These are phyloP conservation scores for Myrmecobius fasciatus DNA, from an alignment of 2,113 vertebrate genomes.

Conservation along the genomic window DNA sequence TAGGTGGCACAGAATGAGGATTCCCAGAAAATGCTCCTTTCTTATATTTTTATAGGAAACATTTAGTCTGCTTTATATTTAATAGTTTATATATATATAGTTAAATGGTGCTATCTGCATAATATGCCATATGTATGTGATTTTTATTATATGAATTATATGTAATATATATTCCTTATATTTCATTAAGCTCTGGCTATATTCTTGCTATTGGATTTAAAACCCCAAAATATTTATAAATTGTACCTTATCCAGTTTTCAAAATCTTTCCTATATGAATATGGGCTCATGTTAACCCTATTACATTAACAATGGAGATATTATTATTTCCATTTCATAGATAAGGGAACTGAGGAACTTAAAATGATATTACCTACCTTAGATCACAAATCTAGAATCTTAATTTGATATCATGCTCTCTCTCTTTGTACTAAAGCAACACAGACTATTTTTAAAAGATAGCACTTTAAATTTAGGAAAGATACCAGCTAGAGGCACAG, in stretches of 20 bases:
- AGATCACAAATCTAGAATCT: neutral
- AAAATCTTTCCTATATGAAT: neutral
- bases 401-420: neutral
- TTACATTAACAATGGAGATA: neutral
- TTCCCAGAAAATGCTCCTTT: neutral
- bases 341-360: neutral
- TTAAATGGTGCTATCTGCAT: neutral
- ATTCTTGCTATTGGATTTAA: neutral
- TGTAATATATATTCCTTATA: conserved; percentile 1
- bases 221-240: neutral
- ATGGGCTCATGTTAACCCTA: neutral
- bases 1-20: neutral
- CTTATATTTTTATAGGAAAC: neutral
- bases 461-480: neutral
- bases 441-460: neutral
- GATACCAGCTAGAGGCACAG: neutral
- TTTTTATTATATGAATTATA: neutral
- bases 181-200: neutral
- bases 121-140: neutral
- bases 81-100: neutral
- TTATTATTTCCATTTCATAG: neutral
- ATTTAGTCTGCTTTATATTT: neutral
- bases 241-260: neutral
- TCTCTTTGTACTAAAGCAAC: neutral
- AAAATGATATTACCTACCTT: neutral